Evolutionary conservation across 2,113 vertebrate species (phyloP).

Genomic region (Haplochromis vanheusdeni): DNA sequence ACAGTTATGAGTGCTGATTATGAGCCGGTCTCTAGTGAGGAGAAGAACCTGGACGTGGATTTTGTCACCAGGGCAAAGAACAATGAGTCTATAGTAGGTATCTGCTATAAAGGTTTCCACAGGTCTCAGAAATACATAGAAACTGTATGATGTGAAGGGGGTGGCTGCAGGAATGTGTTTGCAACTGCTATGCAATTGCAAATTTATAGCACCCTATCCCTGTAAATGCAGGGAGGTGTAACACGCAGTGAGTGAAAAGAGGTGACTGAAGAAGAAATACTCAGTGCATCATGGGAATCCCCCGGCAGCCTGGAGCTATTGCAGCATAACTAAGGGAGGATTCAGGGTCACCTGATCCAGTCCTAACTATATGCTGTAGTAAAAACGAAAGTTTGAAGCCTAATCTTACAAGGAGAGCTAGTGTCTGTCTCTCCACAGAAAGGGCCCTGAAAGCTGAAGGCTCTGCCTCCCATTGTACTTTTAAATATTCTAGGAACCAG

Average conservation of each 20-base stretch:
- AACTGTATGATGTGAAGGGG: neutral
- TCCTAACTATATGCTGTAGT: fast-evolving
- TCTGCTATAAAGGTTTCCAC: neutral
- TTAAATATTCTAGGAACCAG: neutral
- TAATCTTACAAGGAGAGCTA: fast-evolving
- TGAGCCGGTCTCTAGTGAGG: conserved; percentile 64
- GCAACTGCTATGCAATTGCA: neutral
- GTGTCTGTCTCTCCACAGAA: neutral
- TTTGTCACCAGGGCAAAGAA: conserved; percentile 48
- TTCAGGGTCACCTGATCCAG: neutral
- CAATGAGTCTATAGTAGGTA: conserved; percentile 76
- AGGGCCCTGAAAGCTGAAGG: neutral
- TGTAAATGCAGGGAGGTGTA: neutral
- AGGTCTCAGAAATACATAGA: neutral
- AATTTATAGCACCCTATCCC: fast-evolving
- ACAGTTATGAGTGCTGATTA: conserved; percentile 72
- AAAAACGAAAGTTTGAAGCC: fast-evolving
- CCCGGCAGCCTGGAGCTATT: fast-evolving
- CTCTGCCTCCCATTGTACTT: neutral
- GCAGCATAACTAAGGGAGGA: neutral
- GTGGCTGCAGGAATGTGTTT: neutral
- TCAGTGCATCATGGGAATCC: fast-evolving
- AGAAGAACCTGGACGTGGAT: conserved; percentile 69
- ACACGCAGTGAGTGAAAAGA: neutral
- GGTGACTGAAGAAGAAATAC: neutral